Percentiles rank a stretch among this genome's conserved stretches.
These are phyloP conservation scores for Orientallactaga bullata DNA, from an alignment of 2,113 vertebrate species.

Conservation along the genomic window DNA sequence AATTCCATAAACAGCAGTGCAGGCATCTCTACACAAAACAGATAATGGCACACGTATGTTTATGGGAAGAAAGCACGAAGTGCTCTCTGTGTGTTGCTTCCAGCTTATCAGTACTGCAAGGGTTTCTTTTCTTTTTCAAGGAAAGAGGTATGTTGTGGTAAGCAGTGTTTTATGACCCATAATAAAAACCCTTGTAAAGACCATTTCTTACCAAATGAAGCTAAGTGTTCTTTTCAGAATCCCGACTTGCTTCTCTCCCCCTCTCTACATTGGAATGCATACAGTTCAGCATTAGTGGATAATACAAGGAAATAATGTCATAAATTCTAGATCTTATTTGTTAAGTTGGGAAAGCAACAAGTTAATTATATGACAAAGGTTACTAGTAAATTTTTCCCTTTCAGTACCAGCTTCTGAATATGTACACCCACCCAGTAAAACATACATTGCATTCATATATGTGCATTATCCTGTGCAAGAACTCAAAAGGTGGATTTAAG, in stretches of 20 bases:
- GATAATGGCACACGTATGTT: slow-evolving; percentile 74
- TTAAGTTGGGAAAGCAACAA: slow-evolving; percentile 60
- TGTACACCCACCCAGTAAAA: neutral
- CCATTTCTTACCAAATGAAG: slow-evolving; percentile 81
- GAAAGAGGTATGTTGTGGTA: slow-evolving; percentile 74
- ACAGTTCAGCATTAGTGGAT: slow-evolving; percentile 64
- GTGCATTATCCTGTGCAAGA: neutral
- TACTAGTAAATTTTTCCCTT: slow-evolving; percentile 28
- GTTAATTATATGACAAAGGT: slow-evolving; percentile 59
- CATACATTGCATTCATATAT: neutral
- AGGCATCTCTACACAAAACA: slow-evolving; percentile 44
- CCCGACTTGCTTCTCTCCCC: neutral
- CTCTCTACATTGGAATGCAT: slow-evolving; percentile 68
- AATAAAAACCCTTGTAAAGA: slow-evolving; percentile 82
- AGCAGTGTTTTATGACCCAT: slow-evolving; percentile 79
- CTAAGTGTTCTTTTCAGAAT: slow-evolving; percentile 72
- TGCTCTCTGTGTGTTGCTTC: slow-evolving; percentile 38
- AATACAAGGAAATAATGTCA: slow-evolving; percentile 71
- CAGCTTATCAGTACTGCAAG: slow-evolving; percentile 57
- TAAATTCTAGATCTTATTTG: slow-evolving; percentile 59
- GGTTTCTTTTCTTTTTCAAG: slow-evolving; percentile 68
- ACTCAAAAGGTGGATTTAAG: neutral
- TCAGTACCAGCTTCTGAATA: slow-evolving; percentile 49
- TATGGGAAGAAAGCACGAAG: slow-evolving; percentile 13
- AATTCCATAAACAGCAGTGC: slow-evolving; percentile 71